Evolutionary conservation across 2,888 invertebrate species (phyloP), one percentile per base, ranked within the genome.

Genomic region (Barypeithes pellucidus): DNA sequence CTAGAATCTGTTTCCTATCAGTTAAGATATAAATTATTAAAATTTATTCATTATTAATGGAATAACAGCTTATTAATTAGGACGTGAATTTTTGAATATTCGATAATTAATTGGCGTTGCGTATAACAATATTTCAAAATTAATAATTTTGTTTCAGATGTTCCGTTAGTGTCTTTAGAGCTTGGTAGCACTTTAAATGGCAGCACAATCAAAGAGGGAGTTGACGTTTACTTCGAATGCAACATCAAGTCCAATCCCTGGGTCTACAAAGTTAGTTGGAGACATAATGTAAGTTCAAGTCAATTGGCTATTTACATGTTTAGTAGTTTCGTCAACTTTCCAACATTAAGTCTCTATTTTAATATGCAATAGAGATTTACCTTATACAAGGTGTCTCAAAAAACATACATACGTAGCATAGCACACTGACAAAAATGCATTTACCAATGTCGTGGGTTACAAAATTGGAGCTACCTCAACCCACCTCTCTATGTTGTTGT

Each of bases 161-260:
- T 93, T 14, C 96, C 96, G 0, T 91, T 95, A 79, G 94, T 95
- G 69, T 91, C 91, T 9, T 85, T 96, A 79, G 94, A 94, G 82
- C 89, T 96, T 78, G 95, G 95, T 3, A 94, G 94, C 78, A 95
- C 92, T 80, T 88, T 95, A 54, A 92, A 95, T 83, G 92, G 94
- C 0, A 91, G 89, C 75, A 91, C 91, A 79, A 94, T 96, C 81
- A 93, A 93, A 80, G 96, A 96, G 85, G 95, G 94, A 7, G 94
- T 94, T 74, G 96, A 96, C 84, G 95, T 96, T 11, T 95, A 95
- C 88, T 95, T 96, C 84, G 95, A 96, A 85, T 96, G 96, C 88
- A 94, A 92, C 85, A 95, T 96, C 81, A 93, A 93, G 84, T 94
- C 96, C 20, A 95, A 96, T 87, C 96, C 96, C 0, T 94, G 92